Percentiles rank a stretch among this genome's conserved stretches.
phyloP scores from a whole-genome alignment of 2,888 invertebrate species.

The Andrena bicolor region DNA sequence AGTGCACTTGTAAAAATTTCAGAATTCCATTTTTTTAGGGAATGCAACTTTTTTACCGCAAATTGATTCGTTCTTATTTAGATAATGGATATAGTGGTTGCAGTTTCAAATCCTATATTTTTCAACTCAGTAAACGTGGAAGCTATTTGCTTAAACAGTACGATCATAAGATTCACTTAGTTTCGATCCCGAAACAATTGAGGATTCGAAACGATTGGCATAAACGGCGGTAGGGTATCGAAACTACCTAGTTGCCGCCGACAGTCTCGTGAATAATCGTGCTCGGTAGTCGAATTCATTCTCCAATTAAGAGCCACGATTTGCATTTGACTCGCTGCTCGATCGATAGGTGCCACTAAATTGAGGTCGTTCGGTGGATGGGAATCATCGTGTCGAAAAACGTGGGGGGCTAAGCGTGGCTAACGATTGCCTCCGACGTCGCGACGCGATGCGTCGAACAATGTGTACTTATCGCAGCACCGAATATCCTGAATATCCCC shows the following conservation, averaged over 20 bases:
- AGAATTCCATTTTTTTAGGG: too few species aligned
- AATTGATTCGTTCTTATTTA: too few species aligned
- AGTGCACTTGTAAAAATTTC: too few species aligned
- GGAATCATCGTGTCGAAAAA: slow-evolving; percentile 53
- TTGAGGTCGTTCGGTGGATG: slow-evolving; percentile 55
- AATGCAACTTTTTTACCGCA: too few species aligned
- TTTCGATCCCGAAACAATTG: slow-evolving; percentile 47
- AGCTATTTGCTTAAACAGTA: slow-evolving; percentile 53
- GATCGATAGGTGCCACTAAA: slow-evolving; percentile 60
- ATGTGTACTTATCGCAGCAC: slow-evolving; percentile 66
- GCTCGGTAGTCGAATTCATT: slow-evolving; percentile 66
- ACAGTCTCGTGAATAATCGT: slow-evolving; percentile 64
- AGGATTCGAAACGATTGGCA: slow-evolving; percentile 56
- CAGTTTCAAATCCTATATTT: too few species aligned
- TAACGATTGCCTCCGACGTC: slow-evolving; percentile 58
- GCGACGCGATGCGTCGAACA: slow-evolving; percentile 63
- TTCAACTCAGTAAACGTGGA: slow-evolving; percentile 10
- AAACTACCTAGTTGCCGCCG: slow-evolving; percentile 57
- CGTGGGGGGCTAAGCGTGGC: slow-evolving; percentile 53
- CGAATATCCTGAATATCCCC: slow-evolving; percentile 41
- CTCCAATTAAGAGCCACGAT: slow-evolving; percentile 70
- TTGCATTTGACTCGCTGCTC: slow-evolving; percentile 58
- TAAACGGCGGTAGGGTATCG: slow-evolving; percentile 47
- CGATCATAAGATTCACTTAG: slow-evolving; percentile 56
- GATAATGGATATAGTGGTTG: too few species aligned